These are phyloP conservation scores for Cheilosia vulpina DNA, from an alignment of 2,888 invertebrate genomes.

Conservation along the genomic window DNA sequence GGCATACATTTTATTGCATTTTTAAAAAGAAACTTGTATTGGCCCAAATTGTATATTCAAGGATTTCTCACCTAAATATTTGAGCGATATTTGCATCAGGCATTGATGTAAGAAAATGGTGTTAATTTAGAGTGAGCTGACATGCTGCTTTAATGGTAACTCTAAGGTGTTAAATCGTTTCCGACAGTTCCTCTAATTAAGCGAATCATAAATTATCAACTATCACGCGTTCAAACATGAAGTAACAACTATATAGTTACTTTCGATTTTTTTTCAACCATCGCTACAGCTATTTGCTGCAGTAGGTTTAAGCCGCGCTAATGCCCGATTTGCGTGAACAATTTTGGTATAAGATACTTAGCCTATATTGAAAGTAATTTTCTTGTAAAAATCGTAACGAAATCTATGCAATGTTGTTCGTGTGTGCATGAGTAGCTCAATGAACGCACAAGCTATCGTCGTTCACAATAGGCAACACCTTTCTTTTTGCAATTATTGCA, in stretches of 20 bases:
- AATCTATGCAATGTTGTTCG: no score
- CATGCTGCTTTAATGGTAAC: constrained; percentile 7
- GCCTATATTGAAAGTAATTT: constrained; percentile 3
- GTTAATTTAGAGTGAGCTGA: constrained; percentile 33
- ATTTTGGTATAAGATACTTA: constrained; percentile 13
- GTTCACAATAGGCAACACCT: not conserved
- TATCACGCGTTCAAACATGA: constrained; percentile 41
- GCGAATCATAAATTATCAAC: constrained; percentile 30
- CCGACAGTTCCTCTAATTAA: constrained; percentile 38
- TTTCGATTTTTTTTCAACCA: constrained; percentile 25
- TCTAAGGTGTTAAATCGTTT: constrained; percentile 34
- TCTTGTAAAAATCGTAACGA: not conserved
- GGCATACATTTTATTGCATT: no score
- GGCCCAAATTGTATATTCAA: not conserved
- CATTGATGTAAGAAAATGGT: constrained; percentile 26
- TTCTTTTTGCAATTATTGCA: not conserved
- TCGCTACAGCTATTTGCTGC: not conserved
- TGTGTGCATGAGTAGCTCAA: not conserved
- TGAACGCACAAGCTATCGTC: constrained; percentile 3
- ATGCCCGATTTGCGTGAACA: constrained; percentile 59
- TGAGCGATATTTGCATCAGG: constrained; percentile 9
- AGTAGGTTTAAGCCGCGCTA: constrained; percentile 3
- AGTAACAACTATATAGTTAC: constrained; percentile 27
- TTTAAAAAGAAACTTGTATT: no score
- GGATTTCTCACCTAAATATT: not conserved